These are phyloP conservation scores for Cavia porcellus DNA, from an alignment of 2,113 vertebrate species.

Conservation along the genomic window DNA sequence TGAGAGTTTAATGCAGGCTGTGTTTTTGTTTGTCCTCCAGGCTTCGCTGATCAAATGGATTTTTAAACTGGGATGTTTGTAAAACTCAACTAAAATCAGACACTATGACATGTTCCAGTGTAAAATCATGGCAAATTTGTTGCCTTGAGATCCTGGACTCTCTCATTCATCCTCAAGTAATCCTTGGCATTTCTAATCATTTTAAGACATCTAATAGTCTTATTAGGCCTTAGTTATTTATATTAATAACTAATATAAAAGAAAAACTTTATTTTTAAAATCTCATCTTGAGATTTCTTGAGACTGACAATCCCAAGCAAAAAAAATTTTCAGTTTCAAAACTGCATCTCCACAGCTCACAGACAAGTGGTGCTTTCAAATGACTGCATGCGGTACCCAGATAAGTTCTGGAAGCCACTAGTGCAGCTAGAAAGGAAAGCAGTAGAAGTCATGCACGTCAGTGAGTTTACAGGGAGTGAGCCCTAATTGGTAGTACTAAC, in stretches of 20 bases:
- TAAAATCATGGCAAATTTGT: background rate
- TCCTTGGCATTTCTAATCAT: background rate
- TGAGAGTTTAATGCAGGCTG: conserved; percentile 89
- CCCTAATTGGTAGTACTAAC: background rate
- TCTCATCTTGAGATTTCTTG: background rate
- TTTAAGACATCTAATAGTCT: background rate
- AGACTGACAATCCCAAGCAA: background rate
- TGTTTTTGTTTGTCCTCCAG: conserved; percentile 87
- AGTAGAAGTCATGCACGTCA: background rate
- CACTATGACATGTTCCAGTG: background rate
- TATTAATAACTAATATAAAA: background rate
- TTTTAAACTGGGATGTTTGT: background rate
- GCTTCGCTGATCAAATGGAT: conserved; percentile 86
- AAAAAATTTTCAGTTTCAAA: background rate
- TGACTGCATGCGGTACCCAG: background rate
- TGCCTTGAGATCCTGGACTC: background rate
- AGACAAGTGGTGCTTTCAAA: background rate
- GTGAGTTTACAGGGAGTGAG: background rate
- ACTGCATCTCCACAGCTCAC: background rate
- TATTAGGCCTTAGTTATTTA: background rate
- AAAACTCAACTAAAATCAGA: conserved; percentile 8
- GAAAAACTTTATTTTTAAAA: background rate
- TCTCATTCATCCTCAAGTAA: background rate
- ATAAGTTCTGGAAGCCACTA: background rate
- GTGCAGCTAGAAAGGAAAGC: background rate